Conservation (phyloP, 2,113 vertebrate species). For the Bucco capensis region DNA sequence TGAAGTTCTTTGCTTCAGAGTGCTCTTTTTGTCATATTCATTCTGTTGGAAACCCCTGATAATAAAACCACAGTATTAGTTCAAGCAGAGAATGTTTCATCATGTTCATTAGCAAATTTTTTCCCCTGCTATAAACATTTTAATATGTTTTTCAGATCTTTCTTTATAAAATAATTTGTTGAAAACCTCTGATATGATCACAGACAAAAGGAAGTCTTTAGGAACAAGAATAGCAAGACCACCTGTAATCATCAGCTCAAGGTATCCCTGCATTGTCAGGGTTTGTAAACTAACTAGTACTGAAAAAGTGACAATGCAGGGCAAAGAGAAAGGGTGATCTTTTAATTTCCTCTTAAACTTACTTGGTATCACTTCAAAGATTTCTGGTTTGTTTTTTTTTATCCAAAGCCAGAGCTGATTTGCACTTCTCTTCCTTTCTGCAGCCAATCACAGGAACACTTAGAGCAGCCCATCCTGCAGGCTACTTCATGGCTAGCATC, state of each 20-base stretch:
- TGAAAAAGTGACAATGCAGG: not conserved
- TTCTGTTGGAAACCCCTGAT: not conserved
- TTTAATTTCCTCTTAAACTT: not conserved
- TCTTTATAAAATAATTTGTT: not conserved
- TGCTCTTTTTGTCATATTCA: not conserved
- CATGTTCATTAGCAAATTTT: not conserved
- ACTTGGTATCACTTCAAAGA: not conserved
- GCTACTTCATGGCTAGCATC: not conserved
- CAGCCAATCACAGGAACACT: not conserved
- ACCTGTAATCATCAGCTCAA: not conserved
- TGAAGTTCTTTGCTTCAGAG: not conserved
- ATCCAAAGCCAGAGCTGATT: not conserved
- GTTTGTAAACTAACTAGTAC: not conserved
- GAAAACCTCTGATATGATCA: not conserved
- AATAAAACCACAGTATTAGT: not conserved
- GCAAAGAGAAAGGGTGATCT: not conserved
- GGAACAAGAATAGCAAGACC: not conserved
- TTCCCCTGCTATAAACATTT: accelerated
- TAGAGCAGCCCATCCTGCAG: not conserved
- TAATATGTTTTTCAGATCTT: not conserved
- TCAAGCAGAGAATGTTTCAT: not conserved
- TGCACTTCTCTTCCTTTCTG: not conserved
- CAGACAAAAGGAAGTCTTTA: not conserved
- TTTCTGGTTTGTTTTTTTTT: not conserved
- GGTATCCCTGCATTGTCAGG: not conserved